phyloP scores from a whole-genome alignment of 64 coral and sea anemone species.

The Orbicella faveolata region DNA sequence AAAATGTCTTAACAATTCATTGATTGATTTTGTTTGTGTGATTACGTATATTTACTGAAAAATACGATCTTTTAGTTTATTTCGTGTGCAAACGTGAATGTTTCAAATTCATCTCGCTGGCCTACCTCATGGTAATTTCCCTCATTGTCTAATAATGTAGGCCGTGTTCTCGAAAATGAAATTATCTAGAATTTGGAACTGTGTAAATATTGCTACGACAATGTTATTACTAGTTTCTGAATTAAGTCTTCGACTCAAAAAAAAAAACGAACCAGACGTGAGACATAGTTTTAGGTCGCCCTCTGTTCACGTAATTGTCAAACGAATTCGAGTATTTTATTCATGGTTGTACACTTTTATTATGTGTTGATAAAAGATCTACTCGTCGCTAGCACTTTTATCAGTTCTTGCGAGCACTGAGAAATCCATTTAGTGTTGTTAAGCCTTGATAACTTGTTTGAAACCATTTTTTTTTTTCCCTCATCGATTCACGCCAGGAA shows the following conservation, averaged over 20 bases:
- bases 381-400: not conserved
- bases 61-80: slow-evolving; percentile 31
- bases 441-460: slow-evolving; percentile 8
- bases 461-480: slow-evolving; percentile 18
- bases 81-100: slow-evolving; percentile 50
- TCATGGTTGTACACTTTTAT: slow-evolving; percentile 35
- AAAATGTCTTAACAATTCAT: slow-evolving; percentile 33
- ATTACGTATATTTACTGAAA: slow-evolving; percentile 12
- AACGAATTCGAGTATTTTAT: slow-evolving; percentile 41
- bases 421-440: slow-evolving; percentile 28
- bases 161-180: slow-evolving; percentile 20
- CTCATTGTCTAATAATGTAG: slow-evolving; percentile 21
- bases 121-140: slow-evolving; percentile 45
- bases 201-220: slow-evolving; percentile 30
- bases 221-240: slow-evolving; percentile 3
- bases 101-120: slow-evolving; percentile 6
- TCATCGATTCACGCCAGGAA: slow-evolving; percentile 33
- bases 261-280: not conserved
- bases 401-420: not conserved
- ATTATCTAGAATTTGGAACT: slow-evolving; percentile 27
- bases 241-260: not conserved
- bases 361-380: not conserved
- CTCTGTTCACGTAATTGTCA: slow-evolving; percentile 23
- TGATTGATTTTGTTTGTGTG: slow-evolving; percentile 53
- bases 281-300: not conserved